Base-by-base conservation (phyloP, 2,797 vertebrate species). In the Sebastes kiyomatsui region DNA sequence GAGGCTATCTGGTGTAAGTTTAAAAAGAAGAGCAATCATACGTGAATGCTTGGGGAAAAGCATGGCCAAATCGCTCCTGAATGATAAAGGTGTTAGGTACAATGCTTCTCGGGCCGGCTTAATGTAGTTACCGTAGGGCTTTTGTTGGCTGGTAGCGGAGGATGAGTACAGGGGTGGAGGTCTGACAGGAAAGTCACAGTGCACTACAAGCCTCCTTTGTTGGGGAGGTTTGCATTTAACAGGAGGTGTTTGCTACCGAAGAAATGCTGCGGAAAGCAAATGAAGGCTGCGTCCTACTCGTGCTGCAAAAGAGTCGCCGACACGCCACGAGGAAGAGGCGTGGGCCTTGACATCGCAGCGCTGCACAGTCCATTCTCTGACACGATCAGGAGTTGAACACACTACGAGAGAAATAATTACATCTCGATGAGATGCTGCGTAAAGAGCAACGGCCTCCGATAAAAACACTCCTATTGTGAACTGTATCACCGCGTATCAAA, bases 101-200 rank as follows among this genome's bases (percentile, higher is more conserved):
- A 96, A 95, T 88, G 93, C 92, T 90, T 84, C 84, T 90, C 76
- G 64, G 52, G 33, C 75, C 77, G 83, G 94, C 95, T 95, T 95
- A 95, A 95, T 96, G 95, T 90, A 84, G 89, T 81, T 91, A 90
- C 82, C 67, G 88, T 81, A 38, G 55, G 83, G 85, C 92, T 93
- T 95, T 96, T 95, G 92, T 94, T 75, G 81, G 68, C 76, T 18
- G 55, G 75, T 54, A 72, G 90, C 60, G 30, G 83, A 88, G 86
- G 90, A 94, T 81, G 90, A 92, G 93, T 75, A 80, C 77, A 72
- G 85, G 84, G 85, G 72, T 67, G 87, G 88, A 85, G 71, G 85
- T 88, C 76, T 54, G 42, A 27, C 61, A 78, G 80, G 75, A 88
- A 90, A 91, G 90, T 93, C 89, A 90, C 52, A n/a, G 38, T 11